Evolutionary conservation across 2,113 vertebrate species (phyloP).

Genomic region (Bos javanicus): DNA sequence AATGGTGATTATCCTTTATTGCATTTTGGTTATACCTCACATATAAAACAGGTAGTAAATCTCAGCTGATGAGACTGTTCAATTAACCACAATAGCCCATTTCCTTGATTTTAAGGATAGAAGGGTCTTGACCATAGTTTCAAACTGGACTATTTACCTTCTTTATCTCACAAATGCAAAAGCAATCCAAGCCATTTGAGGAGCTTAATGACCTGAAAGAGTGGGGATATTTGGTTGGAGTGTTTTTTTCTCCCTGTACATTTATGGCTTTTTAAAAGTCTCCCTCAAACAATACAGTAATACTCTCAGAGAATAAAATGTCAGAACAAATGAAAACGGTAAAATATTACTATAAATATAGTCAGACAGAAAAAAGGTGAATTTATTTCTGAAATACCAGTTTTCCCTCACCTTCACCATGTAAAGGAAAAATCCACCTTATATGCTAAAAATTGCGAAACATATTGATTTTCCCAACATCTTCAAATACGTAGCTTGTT

Average conservation of each 20-base stretch:
- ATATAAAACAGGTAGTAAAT: neutral
- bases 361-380: neutral
- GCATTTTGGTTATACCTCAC: neutral
- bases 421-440: constrained; percentile 6
- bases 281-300: neutral
- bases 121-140: neutral
- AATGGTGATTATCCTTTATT: neutral
- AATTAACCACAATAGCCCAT: neutral
- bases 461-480: neutral
- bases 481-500: neutral
- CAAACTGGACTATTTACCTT: neutral
- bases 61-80: constrained; percentile 26
- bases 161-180: constrained; percentile 14
- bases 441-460: neutral
- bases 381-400: neutral
- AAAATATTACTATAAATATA: neutral
- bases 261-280: neutral
- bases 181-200: neutral
- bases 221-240: neutral
- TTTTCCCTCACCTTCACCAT: neutral
- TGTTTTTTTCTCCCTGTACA: neutral
- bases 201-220: neutral
- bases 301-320: neutral
- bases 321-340: neutral
- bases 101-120: neutral